Base-by-base conservation (phyloP, 1,140 invertebrate species). In the Leptestheria dahalacensis region DNA sequence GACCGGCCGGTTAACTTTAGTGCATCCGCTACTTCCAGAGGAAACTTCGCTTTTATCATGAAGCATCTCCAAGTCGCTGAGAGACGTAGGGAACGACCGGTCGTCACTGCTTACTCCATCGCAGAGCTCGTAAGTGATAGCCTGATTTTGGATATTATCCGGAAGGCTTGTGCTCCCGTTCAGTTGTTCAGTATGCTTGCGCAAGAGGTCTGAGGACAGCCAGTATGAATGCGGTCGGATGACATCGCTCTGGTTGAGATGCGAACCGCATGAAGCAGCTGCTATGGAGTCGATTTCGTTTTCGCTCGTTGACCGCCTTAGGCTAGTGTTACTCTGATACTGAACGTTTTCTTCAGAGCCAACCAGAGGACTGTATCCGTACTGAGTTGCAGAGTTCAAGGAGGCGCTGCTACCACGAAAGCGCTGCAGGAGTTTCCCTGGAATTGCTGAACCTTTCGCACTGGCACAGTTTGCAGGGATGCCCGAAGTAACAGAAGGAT, bases 321-420 rank as follows among this genome's bases (percentile, higher is more conserved):
- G 26, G 15, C 29, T 46, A 26, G 23, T 52, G 25, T 28, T 25
- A 12, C 25, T 51, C 15, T 63, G 46, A 41, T 41, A 41, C n/a
- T 51, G 41, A 54, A 25, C 47, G 10, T 53, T 50, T 24, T 53
- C 33, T n/a, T 63, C 62, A 12, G 48, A 52, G 28, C 59, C 49
- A 41, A 48, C 41, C 2, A 63, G 29, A 21, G 62, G 62, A 25
- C 60, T 63, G 49, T 63, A 63, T 2, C 50, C 48, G 61, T 62
- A 62, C 10, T 62, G 28, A 15, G 18, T 49, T 21, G 47, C 59
- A 2, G 59, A 60, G 29, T 56, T 63, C 18, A 63, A 28, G 12
- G 59, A 62, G 3, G 23, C 60, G 11, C 53, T 48, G 41, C 62
- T 63, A 18, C 62, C 60, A 18, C 46, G 48, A 18, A 63, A 52